Base-by-base conservation (phyloP, 1,140 invertebrate genomes). In the Calephelis nemesis region DNA sequence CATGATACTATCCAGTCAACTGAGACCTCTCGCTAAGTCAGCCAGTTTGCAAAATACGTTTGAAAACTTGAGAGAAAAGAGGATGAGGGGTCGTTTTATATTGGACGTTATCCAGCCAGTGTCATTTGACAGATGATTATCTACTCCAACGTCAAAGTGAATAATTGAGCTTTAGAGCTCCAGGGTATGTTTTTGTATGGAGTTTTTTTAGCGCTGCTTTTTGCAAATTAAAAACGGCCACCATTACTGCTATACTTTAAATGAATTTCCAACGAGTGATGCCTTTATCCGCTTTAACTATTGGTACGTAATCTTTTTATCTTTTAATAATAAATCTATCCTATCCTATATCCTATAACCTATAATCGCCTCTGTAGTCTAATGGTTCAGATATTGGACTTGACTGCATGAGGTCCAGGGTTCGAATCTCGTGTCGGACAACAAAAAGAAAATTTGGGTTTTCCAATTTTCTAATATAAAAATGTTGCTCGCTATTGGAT, bases 41-140 rank as follows among this genome's bases (percentile, higher is more conserved):
- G 13, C 62, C 65, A 54, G 68, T 71, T 69, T 62, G 65, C 54
- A 64, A 40, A 65, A 64, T 62, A 47, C 67, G 67, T 72, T 60
- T 62, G 71, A 73, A 75, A 77, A 58, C 47, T 45, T 47, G 63
- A 68, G 64, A 66, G 65, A 40, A 71, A 74, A 74, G 73, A 74
- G 73, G 71, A 68, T 67, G 62, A 63, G 73, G 70, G 85, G 68
- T 79, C 84, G 40, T 42, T 64, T 39, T 69, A 79, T 70, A 68
- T 10, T 85, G 85, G 88, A 63, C 80, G 71, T 71, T 74, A 74
- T 75, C 75, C 79, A 76, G 65, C 73, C 82, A 77, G 76, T 77
- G 75, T 84, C 81, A 77, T 83, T 86, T 90, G 87, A 90, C 86
- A 88, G 88, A 90, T 88, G 85, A 87, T 90, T 88, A 90, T 90